Evolutionary conservation across 2,888 invertebrate species (phyloP), one percentile per base, ranked within the genome.

Genomic region (Lamellibrachia satsuma): DNA sequence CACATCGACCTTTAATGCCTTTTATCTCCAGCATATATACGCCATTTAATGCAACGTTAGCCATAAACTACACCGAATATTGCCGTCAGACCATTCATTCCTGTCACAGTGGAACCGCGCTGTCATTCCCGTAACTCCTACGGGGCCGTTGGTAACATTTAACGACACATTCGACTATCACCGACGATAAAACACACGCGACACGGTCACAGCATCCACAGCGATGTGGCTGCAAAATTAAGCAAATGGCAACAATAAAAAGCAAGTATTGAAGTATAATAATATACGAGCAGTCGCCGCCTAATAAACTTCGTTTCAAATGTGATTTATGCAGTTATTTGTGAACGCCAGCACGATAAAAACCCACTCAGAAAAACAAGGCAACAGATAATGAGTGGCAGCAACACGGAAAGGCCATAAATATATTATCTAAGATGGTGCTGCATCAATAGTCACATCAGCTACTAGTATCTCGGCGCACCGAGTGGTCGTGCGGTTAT

Each of bases 331-430:
- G 2, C 75, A 75, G 75, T 75, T 75, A 75, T 75, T 75, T 75
- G 75, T 75, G 6, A 75, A 75, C 75, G 75, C n/a, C 75, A 75
- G 75, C 75, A 75, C 75, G n/a, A 75, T 75, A 75, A 75, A 75
- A 75, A 75, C 22, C 22, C 75, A 75, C 75, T 75, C 75, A 22
- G 75, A n/a, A 75, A 75, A 75, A 75, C 75, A 75, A 75, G 75
- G 75, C 75, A 75, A 75, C 22, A 75, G 75, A 15, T 15, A 22
- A 15, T 15, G 22, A 75, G 75, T 75, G 6, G 22, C 75, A 75
- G n/a, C 75, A n/a, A 75, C 75, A 75, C n/a, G 75, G 75, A 75
- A 75, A 75, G 75, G 75, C 75, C n/a, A 75, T 75, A 15, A 75
- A 75, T 75, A 75, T 75, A 75, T 75, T 75, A 75, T 75, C 75